Conservation (phyloP, 2,113 vertebrate species). For the Tiliqua scincoides region DNA sequence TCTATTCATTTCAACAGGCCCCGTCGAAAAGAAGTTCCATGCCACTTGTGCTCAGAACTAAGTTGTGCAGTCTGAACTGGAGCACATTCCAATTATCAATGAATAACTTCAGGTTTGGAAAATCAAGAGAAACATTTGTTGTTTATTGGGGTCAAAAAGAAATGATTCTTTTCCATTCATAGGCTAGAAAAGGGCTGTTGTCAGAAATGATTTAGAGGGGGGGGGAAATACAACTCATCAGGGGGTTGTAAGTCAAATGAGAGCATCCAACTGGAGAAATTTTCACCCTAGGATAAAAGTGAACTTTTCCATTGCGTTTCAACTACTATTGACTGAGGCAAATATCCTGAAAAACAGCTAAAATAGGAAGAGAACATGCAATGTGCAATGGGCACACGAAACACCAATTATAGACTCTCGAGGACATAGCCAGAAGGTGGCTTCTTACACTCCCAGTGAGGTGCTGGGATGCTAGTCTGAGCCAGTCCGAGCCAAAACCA, state of each 20-base stretch:
- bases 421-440: not conserved
- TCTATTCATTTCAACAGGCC: not conserved
- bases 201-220: conserved; percentile 51
- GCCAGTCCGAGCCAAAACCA: not conserved
- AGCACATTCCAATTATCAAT: conserved; percentile 46
- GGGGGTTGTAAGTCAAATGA: conserved; percentile 46
- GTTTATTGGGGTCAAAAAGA: conserved; percentile 49
- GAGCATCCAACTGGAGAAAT: conserved; percentile 52
- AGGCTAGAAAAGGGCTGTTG: conserved; percentile 50
- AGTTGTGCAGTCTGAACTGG: conserved; percentile 43
- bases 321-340: conserved; percentile 29
- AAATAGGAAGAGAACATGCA: not conserved
- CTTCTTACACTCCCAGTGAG: not conserved
- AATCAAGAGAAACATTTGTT: conserved; percentile 45
- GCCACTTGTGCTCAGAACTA: not conserved
- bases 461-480: not conserved
- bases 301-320: conserved; percentile 53
- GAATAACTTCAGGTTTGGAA: conserved; percentile 56
- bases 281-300: conserved; percentile 50
- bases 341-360: conserved; percentile 46
- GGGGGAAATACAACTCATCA: conserved; percentile 26
- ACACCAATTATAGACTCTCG: not conserved
- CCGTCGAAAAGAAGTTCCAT: not conserved
- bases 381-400: not conserved
- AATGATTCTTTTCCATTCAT: conserved; percentile 2